A percentile compares a stretch with the other conserved stretches of the same genome.
These are phyloP conservation scores for Lamellibrachia columna DNA, from an alignment of 2,888 invertebrate genomes.

Conservation along the genomic window DNA sequence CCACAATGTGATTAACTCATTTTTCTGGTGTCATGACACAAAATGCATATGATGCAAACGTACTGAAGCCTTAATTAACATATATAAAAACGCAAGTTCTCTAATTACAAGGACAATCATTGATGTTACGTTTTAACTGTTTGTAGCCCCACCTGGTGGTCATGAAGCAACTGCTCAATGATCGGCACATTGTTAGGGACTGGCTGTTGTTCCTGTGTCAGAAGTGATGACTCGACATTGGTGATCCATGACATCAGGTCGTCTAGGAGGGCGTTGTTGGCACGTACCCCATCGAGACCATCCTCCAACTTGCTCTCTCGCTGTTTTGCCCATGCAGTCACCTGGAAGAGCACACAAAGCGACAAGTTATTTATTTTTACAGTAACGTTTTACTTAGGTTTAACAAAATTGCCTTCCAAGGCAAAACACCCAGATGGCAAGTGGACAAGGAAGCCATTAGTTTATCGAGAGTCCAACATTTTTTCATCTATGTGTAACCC, in stretches of 20 bases:
- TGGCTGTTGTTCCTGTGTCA: constrained; percentile 84
- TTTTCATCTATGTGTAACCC: no score
- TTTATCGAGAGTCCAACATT: no score
- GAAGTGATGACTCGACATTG: constrained; percentile 85
- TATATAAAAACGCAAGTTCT: no score
- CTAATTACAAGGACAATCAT: no score
- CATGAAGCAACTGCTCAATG: constrained; percentile 73
- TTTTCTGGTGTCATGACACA: no score
- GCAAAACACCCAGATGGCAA: no score
- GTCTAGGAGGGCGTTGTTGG: constrained; percentile 88
- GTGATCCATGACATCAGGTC: constrained; percentile 94
- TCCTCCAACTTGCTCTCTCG: constrained; percentile 77
- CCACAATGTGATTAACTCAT: no score
- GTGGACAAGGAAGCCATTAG: no score
- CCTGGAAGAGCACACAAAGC: constrained; percentile 61
- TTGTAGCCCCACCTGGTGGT: constrained; percentile 55
- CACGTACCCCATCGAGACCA: constrained; percentile 81
- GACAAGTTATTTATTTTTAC: background rate
- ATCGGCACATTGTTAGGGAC: constrained; percentile 89
- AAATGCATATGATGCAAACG: no score
- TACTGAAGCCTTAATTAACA: no score
- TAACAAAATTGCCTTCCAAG: no score
- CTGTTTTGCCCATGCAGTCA: constrained; percentile 83
- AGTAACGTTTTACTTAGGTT: no score
- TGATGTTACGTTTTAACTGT: background rate